Evolutionary conservation across 2,113 vertebrate genomes (phyloP), one percentile per base, ranked within the genome.

Genomic region (Misgurnus anguillicaudatus): DNA sequence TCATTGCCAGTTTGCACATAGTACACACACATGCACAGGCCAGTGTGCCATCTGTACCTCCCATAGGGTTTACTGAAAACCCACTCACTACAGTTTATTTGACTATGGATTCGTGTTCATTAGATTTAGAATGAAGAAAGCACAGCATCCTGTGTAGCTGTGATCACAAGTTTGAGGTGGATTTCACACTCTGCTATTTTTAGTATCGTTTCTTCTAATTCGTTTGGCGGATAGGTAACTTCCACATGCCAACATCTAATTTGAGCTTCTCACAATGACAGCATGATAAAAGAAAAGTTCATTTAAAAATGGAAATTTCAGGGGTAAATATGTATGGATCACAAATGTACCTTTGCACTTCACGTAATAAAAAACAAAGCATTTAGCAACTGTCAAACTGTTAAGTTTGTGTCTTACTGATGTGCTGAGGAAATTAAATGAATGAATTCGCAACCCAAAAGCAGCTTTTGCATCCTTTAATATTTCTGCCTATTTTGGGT

Each of bases 21-120:
- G 48, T 42, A 64, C 62, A 19, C 31, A 19, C 45, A 24, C 5
- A 58, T 2, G n/a, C 79, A 63, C 55, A 63, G 67, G 77, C 65
- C 6, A 42, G 38, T 69, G 53, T 63, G 45, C 21, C 10, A n/a
- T 69, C 65, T 63, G 36, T 47, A 21, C 31, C 31, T 62, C 57
- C 41, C 47, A 48, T 47, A 58, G 71, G 60, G 42, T 47, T 47
- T 60, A 38, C 10, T 62, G 17, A 42, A 51, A 31, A 51, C 41
- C 58, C 60, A 77, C 66, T 53, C 65, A 63, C 58, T 81, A 21
- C 58, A 48, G 42, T 47, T 41, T 78, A 53, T 78, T 69, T 68
- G 42, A 51, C 41, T 61, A 51, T 39, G 57, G 17, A 78, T 78
- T 78, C 24, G 62, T 61, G 55, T 16, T 70, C 51, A 78, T 70